These are phyloP conservation scores for Tragelaphus scriptus DNA, from an alignment of 2,113 vertebrate genomes.

Conservation along the genomic window DNA sequence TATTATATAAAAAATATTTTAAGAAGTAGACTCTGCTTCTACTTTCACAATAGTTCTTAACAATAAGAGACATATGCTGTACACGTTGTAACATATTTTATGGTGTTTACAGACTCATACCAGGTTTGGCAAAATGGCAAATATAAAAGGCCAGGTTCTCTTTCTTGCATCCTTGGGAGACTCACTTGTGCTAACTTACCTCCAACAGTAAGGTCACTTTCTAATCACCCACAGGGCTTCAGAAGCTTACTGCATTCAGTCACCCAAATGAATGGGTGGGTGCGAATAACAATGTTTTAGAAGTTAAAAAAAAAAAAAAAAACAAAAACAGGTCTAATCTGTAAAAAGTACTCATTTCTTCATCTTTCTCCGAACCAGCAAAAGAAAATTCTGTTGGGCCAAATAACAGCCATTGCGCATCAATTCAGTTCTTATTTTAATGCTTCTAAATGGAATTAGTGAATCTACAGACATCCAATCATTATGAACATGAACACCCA, in stretches of 20 bases:
- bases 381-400: not conserved
- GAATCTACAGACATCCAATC: not conserved
- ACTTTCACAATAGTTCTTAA: constrained; percentile 67
- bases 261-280: constrained; percentile 35
- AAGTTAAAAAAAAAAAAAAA: not conserved
- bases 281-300: not conserved
- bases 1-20: constrained; percentile 74
- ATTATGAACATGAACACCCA: not conserved
- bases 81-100: constrained; percentile 63
- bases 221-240: not conserved
- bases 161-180: not conserved
- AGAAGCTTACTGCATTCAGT: not conserved
- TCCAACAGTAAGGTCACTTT: not conserved
- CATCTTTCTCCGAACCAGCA: not conserved
- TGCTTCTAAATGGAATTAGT: not conserved
- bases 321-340: constrained; percentile 20
- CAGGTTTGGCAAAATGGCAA: constrained; percentile 50
- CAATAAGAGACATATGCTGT: constrained; percentile 59
- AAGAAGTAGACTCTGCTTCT: constrained; percentile 57
- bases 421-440: not conserved
- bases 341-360: not conserved
- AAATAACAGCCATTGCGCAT: not conserved
- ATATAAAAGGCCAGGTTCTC: not conserved
- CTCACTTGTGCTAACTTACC: not conserved
- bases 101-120: constrained; percentile 52